Conservation (phyloP, 2,797 vertebrate genomes). For the Poeciliopsis paucimaculata region DNA sequence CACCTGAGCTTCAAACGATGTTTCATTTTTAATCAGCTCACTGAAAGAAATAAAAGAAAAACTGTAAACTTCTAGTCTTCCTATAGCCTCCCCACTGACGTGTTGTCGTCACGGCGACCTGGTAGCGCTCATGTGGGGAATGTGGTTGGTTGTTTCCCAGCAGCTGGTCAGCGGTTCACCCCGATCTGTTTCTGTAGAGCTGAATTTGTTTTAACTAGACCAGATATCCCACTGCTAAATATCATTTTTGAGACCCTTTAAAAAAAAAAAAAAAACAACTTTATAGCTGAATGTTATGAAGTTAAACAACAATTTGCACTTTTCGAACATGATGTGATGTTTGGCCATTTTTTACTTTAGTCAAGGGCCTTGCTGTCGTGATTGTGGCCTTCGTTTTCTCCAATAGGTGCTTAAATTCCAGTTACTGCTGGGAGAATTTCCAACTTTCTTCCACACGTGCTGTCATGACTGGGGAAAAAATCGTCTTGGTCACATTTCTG, state of each 20-base stretch:
- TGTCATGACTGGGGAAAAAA: neutral
- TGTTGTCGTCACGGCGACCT: neutral
- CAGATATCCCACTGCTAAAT: neutral
- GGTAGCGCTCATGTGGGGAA: neutral
- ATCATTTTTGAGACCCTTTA: neutral
- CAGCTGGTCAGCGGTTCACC: neutral
- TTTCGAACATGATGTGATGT: neutral
- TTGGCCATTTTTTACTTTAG: neutral
- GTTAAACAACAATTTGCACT: neutral
- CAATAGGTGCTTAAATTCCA: conserved; percentile 25
- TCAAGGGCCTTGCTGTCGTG: neutral
- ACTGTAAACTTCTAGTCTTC: neutral
- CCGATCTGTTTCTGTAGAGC: neutral
- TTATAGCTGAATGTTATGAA: neutral
- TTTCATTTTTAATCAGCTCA: neutral
- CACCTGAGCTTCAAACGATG: neutral
- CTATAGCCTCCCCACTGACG: neutral
- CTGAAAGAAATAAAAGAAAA: neutral
- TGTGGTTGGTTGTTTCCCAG: neutral
- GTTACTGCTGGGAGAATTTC: conserved; percentile 16
- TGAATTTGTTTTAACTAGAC: neutral
- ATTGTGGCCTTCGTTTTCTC: conserved; percentile 32
- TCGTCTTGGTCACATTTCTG: conserved; percentile 4
- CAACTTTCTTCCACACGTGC: neutral
- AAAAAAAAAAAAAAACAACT: no score